Evolutionary conservation across 2,113 vertebrate species (phyloP), one percentile per base, ranked within the genome.

Genomic region (Sisor rabdophorus): DNA sequence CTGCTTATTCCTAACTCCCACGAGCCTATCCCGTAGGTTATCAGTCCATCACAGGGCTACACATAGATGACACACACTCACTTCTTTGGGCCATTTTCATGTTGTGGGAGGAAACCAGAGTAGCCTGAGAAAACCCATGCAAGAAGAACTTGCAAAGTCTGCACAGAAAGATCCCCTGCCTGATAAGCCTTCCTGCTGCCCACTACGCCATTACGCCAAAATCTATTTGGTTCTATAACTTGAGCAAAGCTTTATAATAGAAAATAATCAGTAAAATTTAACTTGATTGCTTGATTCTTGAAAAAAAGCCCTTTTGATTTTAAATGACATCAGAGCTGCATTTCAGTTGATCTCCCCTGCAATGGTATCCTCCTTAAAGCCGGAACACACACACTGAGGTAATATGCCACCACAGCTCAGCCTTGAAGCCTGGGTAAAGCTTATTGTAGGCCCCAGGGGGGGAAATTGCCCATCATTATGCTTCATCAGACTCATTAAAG

Each of bases 401-500:
- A 85, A 84, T 81, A 77, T 71, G 50, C 47, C 48, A 80, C 82
- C 70, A 30, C 78, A 69, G 58, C 44, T 68, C 73, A 71, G 64
- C 74, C 60, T 71, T 71, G 55, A 79, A 78, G 73, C 67, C 76
- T 72, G 61, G 70, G 64, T 84, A 81, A 83, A 82, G 71, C 71
- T 74, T 73, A 82, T 77, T 80, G 60, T 63, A 71, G 76, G 55
- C 70, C 74, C 76, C 55, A 73, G 73, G 79, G 75, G 72, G 72
- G 74, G 54, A 84, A 83, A 84, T 76, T 81, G 74, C 79, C 69
- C 61, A 30, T 76, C 70, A 82, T 84, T 83, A 83, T 77, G 77
- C 63, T 79, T 82, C 71, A 73, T 78, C 81, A 79, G 80, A 63
- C 79, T 79, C 71, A 82, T 82, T 82, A 82, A 84, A 80, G 76